A percentile compares a stretch with the other conserved stretches of the same genome.
These are phyloP conservation scores for Monopterus albus DNA, from an alignment of 2,113 vertebrate genomes.

Conservation along the genomic window DNA sequence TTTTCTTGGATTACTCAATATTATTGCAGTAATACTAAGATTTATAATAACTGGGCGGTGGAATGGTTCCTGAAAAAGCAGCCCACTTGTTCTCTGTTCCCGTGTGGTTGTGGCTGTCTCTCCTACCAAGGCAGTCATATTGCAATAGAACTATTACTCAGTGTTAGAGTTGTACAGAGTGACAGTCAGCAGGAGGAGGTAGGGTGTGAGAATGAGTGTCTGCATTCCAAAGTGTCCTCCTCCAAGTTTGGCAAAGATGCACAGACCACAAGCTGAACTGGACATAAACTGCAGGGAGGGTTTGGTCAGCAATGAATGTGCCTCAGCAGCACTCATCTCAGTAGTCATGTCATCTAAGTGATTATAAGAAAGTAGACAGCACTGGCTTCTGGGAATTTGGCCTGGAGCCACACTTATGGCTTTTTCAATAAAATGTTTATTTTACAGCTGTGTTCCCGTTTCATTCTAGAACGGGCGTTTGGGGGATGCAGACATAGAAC, in stretches of 20 bases:
- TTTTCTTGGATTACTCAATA: neutral
- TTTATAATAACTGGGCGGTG: neutral
- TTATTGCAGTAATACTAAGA: neutral
- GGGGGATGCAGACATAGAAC: slow-evolving; percentile 93
- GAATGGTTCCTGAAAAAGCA: neutral
- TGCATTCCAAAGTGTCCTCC: slow-evolving; percentile 54
- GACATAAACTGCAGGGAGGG: slow-evolving; percentile 22
- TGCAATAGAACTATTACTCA: slow-evolving; percentile 5
- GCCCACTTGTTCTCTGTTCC: neutral
- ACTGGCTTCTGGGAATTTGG: neutral
- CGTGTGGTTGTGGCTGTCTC: neutral
- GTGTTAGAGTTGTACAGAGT: slow-evolving; percentile 18
- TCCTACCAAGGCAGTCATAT: neutral
- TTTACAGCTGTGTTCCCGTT: neutral
- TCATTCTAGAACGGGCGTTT: slow-evolving; percentile 91
- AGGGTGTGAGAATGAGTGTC: slow-evolving; percentile 46
- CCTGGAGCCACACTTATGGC: slow-evolving; percentile 4
- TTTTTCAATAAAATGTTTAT: slow-evolving; percentile 6
- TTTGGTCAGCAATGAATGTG: slow-evolving; percentile 54
- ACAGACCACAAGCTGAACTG: slow-evolving; percentile 49
- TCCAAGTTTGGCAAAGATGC: slow-evolving; percentile 56
- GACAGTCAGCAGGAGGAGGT: slow-evolving; percentile 46
- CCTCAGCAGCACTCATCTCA: slow-evolving; percentile 49
- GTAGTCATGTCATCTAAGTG: slow-evolving; percentile 46
- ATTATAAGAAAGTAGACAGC: slow-evolving; percentile 34